Evolutionary conservation across 2,888 invertebrate species (phyloP).

Genomic region (Archaeoteleia sp.): DNA sequence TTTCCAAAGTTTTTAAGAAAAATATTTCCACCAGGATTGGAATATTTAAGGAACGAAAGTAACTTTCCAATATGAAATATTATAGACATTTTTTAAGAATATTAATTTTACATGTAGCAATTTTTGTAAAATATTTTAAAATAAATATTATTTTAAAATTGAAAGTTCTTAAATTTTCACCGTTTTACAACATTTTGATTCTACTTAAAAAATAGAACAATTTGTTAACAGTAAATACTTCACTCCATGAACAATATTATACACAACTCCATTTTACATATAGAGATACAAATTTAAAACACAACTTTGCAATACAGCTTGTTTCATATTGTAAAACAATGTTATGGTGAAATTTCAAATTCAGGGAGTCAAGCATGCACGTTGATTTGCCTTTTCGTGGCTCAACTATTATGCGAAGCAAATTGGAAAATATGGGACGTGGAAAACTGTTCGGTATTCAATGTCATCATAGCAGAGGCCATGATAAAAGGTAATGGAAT

Average conservation of each 20-base stretch:
- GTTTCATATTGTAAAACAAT: conserved; percentile 3
- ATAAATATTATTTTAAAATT: conserved; percentile 1
- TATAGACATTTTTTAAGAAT: conserved; percentile 1
- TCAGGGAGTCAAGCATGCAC: conserved; percentile 80
- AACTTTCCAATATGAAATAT: too few species aligned
- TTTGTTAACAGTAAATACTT: too few species aligned
- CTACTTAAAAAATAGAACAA: too few species aligned
- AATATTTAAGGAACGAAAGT: too few species aligned
- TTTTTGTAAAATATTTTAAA: background rate
- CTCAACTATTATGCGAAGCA: conserved; percentile 67
- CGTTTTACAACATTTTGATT: too few species aligned
- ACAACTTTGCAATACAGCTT: too few species aligned
- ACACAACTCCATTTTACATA: conserved; percentile 1
- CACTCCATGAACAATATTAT: too few species aligned
- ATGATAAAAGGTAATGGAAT: conserved; percentile 79
- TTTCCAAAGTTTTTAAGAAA: too few species aligned
- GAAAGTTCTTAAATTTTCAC: background rate
- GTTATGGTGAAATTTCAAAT: too few species aligned
- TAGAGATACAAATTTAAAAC: too few species aligned
- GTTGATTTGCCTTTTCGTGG: conserved; percentile 78
- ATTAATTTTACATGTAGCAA: conserved; percentile 8
- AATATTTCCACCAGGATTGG: background rate
- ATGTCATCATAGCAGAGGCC: conserved; percentile 76
- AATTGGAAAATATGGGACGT: conserved; percentile 57
- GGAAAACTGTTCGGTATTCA: conserved; percentile 67